Conservation (phyloP, 2,113 vertebrate species). For the Cettia cetti region DNA sequence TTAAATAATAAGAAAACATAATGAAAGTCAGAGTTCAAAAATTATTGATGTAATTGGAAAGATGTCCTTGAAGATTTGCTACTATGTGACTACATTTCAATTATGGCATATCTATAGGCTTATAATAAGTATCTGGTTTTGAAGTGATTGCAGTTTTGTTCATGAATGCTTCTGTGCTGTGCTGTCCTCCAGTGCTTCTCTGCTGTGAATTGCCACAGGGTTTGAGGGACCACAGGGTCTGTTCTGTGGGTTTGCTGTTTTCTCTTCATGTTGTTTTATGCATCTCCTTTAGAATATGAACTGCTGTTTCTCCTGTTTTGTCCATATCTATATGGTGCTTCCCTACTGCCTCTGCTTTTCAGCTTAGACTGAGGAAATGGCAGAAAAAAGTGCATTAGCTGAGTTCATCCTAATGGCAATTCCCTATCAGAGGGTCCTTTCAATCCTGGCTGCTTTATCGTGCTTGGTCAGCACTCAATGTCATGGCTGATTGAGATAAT, state of each 20-base stretch:
- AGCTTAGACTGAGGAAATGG: neutral
- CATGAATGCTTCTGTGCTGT: neutral
- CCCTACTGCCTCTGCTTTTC: neutral
- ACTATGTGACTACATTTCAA: neutral
- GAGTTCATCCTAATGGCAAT: neutral
- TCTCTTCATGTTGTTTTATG: neutral
- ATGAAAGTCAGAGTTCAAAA: neutral
- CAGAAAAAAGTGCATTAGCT: neutral
- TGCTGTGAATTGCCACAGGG: neutral
- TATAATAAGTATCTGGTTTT: neutral
- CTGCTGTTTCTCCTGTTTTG: neutral
- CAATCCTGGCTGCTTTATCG: neutral
- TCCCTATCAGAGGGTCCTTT: neutral
- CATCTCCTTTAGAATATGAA: neutral
- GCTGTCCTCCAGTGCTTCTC: neutral
- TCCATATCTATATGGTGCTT: neutral
- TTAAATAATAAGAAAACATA: neutral
- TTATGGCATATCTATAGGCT: neutral
- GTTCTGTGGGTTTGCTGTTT: neutral
- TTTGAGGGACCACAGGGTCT: neutral
- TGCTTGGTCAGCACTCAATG: neutral
- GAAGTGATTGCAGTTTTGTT: neutral
- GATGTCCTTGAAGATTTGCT: neutral
- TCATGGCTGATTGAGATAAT: conserved; percentile 33
- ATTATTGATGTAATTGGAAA: neutral